Percentiles rank a stretch among this genome's conserved stretches.
Conservation (phyloP, 2,888 invertebrate species). For the Tenthredo scrophulariae region DNA sequence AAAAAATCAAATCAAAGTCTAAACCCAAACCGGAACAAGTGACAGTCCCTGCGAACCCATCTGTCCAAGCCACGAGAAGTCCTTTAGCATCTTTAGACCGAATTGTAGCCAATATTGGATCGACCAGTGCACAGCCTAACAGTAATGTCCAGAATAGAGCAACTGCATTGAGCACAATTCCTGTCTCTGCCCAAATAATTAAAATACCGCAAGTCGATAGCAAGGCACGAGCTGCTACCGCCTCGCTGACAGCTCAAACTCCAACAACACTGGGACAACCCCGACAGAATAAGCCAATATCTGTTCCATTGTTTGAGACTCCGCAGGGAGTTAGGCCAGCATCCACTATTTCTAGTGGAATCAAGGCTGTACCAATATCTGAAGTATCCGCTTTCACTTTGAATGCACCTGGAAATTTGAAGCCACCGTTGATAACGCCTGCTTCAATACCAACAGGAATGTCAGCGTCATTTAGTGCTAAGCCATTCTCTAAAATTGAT, state of each 20-base stretch:
- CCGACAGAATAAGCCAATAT: not conserved
- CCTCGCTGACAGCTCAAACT: slow-evolving; percentile 16
- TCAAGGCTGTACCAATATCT: slow-evolving; percentile 25
- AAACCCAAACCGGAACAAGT: slow-evolving; percentile 58
- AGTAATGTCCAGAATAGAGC: slow-evolving; percentile 26
- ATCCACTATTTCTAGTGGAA: slow-evolving; percentile 7
- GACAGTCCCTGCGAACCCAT: slow-evolving; percentile 21
- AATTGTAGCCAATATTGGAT: slow-evolving; percentile 72
- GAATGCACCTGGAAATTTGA: not conserved
- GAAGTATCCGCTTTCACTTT: slow-evolving; percentile 33
- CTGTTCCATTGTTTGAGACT: slow-evolving; percentile 36
- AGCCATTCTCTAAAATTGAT: slow-evolving; percentile 23
- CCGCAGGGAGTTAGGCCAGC: not conserved
- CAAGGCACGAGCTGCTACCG: slow-evolving; percentile 17
- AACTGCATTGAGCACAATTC: not conserved
- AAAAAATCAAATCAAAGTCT: slow-evolving; percentile 60
- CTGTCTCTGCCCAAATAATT: not conserved
- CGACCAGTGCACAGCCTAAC: slow-evolving; percentile 52
- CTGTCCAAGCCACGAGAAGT: slow-evolving; percentile 61
- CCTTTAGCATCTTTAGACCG: slow-evolving; percentile 73
- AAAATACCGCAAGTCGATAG: slow-evolving; percentile 38
- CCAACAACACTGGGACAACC: slow-evolving; percentile 3
- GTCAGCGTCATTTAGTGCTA: not conserved
- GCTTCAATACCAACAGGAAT: not conserved
- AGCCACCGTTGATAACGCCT: not conserved